phyloP scores from a whole-genome alignment of 2,888 invertebrate genomes.

The Ophion obscuratus region DNA sequence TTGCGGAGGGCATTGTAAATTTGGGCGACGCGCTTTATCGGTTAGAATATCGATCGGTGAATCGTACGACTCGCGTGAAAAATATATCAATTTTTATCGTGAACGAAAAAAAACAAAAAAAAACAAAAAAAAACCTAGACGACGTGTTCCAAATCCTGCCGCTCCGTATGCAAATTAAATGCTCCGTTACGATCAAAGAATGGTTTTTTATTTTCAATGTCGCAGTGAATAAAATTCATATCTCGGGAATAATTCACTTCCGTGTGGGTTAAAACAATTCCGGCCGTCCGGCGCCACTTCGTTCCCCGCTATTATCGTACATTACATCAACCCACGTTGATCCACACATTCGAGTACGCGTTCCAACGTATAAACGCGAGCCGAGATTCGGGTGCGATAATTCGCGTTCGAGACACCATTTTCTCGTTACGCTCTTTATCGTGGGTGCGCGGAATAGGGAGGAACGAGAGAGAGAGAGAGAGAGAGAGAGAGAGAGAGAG shows the following conservation, averaged over 20 bases:
- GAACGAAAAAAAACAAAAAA: background rate
- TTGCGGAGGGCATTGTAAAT: too few species aligned
- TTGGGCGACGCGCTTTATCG: too few species aligned
- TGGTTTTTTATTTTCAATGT: slow-evolving; percentile 9
- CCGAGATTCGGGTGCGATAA: slow-evolving; percentile 44
- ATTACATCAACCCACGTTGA: slow-evolving; percentile 52
- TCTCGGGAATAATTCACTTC: slow-evolving; percentile 37
- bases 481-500: background rate
- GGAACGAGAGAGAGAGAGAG: background rate
- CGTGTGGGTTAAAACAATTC: slow-evolving; percentile 57
- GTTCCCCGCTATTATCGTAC: slow-evolving; percentile 43
- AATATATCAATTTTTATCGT: background rate
- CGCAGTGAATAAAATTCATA: slow-evolving; percentile 13
- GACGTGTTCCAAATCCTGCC: background rate
- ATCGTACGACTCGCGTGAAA: background rate
- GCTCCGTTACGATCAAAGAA: background rate
- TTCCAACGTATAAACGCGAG: slow-evolving; percentile 21
- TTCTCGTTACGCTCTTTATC: slow-evolving; percentile 45
- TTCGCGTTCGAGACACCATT: slow-evolving; percentile 43
- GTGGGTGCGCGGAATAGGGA: slow-evolving; percentile 23
- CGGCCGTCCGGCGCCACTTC: slow-evolving; percentile 39
- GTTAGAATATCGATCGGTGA: too few species aligned
- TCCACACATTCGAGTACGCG: background rate
- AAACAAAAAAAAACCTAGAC: background rate
- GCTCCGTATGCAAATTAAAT: slow-evolving; percentile 7